These are phyloP conservation scores for Grus americana DNA, from an alignment of 2,113 vertebrate species.

Conservation along the genomic window DNA sequence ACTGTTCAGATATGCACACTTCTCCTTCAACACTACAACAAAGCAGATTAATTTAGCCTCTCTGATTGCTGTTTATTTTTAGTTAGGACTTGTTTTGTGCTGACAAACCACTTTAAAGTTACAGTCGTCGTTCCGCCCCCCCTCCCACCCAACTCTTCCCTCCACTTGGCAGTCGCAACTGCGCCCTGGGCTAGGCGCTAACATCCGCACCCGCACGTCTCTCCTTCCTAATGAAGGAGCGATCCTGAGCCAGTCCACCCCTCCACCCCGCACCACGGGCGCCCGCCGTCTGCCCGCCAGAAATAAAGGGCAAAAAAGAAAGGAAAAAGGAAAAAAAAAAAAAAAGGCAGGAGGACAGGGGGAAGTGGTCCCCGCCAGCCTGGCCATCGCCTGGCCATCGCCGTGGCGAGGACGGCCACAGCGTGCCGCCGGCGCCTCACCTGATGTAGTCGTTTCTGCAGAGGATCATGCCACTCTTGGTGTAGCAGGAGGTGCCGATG, in stretches of 20 bases:
- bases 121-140: slow-evolving; percentile 21
- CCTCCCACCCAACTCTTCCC: background rate
- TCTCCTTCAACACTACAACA: slow-evolving; percentile 49
- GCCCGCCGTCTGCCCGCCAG: background rate
- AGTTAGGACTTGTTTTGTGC: slow-evolving; percentile 46
- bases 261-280: background rate
- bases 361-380: background rate
- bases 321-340: accelerated
- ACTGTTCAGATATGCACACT: slow-evolving; percentile 60
- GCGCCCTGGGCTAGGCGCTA: background rate
- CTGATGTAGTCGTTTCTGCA: slow-evolving; percentile 99
- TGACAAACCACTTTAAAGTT: slow-evolving; percentile 64
- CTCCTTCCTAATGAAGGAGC: background rate
- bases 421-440: slow-evolving; percentile 71
- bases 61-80: slow-evolving; percentile 67
- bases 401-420: background rate
- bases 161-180: background rate
- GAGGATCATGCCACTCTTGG: slow-evolving; percentile 99
- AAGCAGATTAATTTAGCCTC: slow-evolving; percentile 66
- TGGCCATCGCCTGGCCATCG: background rate
- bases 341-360: background rate
- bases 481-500: slow-evolving; percentile 98
- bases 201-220: slow-evolving; percentile 15
- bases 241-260: background rate
- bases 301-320: accelerated